These are phyloP conservation scores for Nudaria mundana DNA, from an alignment of 2,888 invertebrate species.

Conservation along the genomic window DNA sequence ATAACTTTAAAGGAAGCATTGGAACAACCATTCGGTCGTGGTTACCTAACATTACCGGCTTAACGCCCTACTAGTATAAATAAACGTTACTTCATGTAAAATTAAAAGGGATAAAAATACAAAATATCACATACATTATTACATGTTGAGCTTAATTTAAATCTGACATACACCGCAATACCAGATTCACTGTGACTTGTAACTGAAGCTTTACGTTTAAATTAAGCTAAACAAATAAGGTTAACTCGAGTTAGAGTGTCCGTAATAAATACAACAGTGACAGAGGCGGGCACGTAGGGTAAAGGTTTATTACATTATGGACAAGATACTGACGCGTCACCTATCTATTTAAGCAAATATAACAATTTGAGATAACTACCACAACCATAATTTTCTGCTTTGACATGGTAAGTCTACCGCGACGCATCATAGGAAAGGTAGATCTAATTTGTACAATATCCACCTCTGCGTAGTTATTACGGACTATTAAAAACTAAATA, in stretches of 20 bases:
- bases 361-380: conserved; percentile 78
- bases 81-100: conserved; percentile 61
- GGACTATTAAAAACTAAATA: conserved; percentile 43
- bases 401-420: conserved; percentile 67
- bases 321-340: conserved; percentile 53
- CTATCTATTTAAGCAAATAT: conserved; percentile 61
- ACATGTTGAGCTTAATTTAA: conserved; percentile 81
- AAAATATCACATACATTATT: conserved; percentile 82
- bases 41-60: conserved; percentile 50
- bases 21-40: conserved; percentile 47
- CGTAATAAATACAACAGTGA: conserved; percentile 40
- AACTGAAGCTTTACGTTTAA: conserved; percentile 54
- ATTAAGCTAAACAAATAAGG: conserved; percentile 78
- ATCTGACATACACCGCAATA: conserved; percentile 49
- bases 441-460: conserved; percentile 45
- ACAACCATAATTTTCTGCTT: conserved; percentile 76
- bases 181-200: conserved; percentile 33
- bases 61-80: conserved; percentile 58
- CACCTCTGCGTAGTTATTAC: conserved; percentile 46
- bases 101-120: conserved; percentile 67
- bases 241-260: conserved; percentile 41
- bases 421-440: conserved; percentile 49
- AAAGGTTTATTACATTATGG: conserved; percentile 30
- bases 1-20: conserved; percentile 73
- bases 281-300: conserved; percentile 37